Evolutionary conservation across 1,140 invertebrate genomes (phyloP).

Genomic region (Drosophila equinoxialis): DNA sequence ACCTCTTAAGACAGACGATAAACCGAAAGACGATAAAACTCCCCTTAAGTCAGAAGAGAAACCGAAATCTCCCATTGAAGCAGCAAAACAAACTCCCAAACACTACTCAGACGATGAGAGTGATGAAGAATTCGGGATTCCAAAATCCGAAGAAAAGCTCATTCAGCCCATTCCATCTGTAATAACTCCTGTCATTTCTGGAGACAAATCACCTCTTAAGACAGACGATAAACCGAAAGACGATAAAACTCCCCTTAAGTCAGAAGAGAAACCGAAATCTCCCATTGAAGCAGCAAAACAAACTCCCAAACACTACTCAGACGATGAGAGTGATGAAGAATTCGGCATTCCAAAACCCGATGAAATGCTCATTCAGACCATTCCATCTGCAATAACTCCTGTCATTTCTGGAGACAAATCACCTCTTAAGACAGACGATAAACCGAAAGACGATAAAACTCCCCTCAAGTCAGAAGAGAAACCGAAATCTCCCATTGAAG

Average conservation of each 20-base stretch:
- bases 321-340: conserved; percentile 13
- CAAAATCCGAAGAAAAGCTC: no score
- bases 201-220: no score
- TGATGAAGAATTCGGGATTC: no score
- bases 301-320: background rate
- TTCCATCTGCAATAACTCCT: background rate
- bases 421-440: conserved; percentile 14
- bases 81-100: no score
- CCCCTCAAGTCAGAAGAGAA: conserved; percentile 17
- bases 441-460: conserved; percentile 3
- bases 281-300: conserved; percentile 5
- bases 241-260: background rate
- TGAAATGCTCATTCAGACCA: background rate
- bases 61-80: no score
- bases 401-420: background rate
- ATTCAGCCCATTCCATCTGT: no score
- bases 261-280: conserved; percentile 7
- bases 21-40: no score
- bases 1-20: no score
- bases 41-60: no score
- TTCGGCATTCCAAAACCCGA: background rate
- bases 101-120: no score
- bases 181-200: no score
- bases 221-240: no score
- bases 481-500: conserved; percentile 17